Conservation (phyloP, 2,888 invertebrate species). For the Mesorhabditis belari region DNA sequence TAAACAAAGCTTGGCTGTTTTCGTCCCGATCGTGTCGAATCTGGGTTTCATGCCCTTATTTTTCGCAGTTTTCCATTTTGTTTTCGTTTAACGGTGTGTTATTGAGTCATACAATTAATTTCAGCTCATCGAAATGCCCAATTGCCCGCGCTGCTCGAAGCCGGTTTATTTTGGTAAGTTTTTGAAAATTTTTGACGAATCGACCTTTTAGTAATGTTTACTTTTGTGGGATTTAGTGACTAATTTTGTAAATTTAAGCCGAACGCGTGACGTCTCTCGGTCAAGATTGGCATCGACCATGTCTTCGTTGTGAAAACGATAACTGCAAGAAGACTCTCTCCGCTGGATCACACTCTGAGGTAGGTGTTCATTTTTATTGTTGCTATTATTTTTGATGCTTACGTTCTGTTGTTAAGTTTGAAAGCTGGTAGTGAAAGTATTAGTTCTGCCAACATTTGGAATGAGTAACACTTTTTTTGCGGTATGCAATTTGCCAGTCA, state of each 20-base stretch:
- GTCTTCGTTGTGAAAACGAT: conserved; percentile 63
- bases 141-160: conserved; percentile 47
- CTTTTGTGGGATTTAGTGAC: not conserved
- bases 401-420: too few relatives aligned
- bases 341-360: conserved; percentile 66
- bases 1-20: not conserved
- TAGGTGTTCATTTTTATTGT: conserved; percentile 14
- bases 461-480: not conserved
- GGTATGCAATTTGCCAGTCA: not conserved
- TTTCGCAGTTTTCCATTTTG: not conserved
- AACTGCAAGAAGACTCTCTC: conserved; percentile 68
- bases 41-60: not conserved
- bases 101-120: not conserved
- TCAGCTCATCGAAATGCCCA: conserved; percentile 32
- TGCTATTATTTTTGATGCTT: too few relatives aligned
- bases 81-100: not conserved
- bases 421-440: too few relatives aligned
- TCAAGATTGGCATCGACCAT: conserved; percentile 68
- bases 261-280: conserved; percentile 68
- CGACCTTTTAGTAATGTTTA: not conserved
- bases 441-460: too few relatives aligned
- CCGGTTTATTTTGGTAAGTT: conserved; percentile 51
- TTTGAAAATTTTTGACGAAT: not conserved
- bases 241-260: conserved; percentile 58
- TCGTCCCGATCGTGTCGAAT: not conserved